These are phyloP conservation scores for Elegia similella DNA, from an alignment of 2,888 invertebrate species.

Conservation along the genomic window DNA sequence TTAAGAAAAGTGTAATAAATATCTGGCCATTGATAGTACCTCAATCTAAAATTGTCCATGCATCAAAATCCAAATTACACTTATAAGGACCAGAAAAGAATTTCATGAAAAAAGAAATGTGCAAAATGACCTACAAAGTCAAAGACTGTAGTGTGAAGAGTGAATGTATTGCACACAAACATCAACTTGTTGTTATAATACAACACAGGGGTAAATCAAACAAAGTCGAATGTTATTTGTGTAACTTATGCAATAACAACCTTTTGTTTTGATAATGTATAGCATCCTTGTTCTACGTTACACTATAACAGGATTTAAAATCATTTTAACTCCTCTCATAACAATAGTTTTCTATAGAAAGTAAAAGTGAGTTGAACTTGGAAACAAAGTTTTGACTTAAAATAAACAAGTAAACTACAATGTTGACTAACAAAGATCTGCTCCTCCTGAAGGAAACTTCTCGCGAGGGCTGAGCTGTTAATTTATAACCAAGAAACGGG, in stretches of 20 bases:
- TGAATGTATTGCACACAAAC: constrained; percentile 16
- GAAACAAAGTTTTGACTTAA: constrained; percentile 6
- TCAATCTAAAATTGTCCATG: too few relatives aligned
- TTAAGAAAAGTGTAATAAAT: too few relatives aligned
- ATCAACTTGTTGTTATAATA: background rate
- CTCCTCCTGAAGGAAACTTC: background rate
- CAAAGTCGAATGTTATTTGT: background rate
- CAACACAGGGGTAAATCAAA: background rate
- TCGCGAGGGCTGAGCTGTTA: background rate
- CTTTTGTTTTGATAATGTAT: background rate
- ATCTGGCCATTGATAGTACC: too few relatives aligned
- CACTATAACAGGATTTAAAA: too few relatives aligned
- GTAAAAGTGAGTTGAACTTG: background rate
- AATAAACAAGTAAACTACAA: background rate
- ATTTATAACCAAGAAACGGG: background rate
- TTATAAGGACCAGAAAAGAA: background rate
- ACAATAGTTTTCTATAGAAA: background rate
- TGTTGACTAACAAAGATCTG: background rate
- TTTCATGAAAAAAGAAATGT: constrained; percentile 17
- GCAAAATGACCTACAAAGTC: constrained; percentile 33
- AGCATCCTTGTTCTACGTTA: too few relatives aligned
- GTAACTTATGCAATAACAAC: background rate
- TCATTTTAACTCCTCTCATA: too few relatives aligned
- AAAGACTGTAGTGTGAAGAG: constrained; percentile 35
- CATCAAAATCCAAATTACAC: too few relatives aligned